phyloP scores from a whole-genome alignment of 2,888 invertebrate species.

The Amaurobius ferox region DNA sequence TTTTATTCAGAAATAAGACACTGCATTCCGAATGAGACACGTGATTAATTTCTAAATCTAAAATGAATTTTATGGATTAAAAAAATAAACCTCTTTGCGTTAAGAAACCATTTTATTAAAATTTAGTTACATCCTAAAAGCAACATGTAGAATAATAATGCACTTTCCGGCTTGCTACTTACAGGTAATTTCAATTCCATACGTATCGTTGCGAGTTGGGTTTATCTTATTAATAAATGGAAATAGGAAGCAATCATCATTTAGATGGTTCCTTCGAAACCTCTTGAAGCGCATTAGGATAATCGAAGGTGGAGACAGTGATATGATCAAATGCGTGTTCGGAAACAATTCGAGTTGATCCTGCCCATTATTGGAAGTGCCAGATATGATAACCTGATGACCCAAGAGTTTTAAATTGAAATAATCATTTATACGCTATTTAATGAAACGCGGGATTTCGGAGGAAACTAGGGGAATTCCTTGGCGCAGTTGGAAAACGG shows the following conservation, averaged over 20 bases:
- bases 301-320: neutral
- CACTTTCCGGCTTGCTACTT: neutral
- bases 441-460: neutral
- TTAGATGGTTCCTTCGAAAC: conserved; percentile 1
- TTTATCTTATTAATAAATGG: conserved; percentile 8
- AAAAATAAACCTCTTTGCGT: no score
- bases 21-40: no score
- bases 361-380: neutral
- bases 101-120: no score
- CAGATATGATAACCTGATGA: neutral
- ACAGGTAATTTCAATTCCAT: neutral
- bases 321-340: neutral
- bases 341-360: neutral
- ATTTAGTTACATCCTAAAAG: neutral
- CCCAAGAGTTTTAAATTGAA: neutral
- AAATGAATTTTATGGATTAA: no score
- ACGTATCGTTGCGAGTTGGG: neutral
- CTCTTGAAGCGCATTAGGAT: neutral
- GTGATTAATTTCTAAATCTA: no score
- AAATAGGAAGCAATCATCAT: neutral
- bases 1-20: no score
- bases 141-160: neutral
- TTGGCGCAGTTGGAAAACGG: no score
- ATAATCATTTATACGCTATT: neutral
- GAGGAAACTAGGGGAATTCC: no score